A percentile compares a stretch with the other conserved stretches of the same genome.
These are phyloP conservation scores for Nephrotoma appendiculata DNA, from an alignment of 2,888 invertebrate genomes.

Conservation along the genomic window DNA sequence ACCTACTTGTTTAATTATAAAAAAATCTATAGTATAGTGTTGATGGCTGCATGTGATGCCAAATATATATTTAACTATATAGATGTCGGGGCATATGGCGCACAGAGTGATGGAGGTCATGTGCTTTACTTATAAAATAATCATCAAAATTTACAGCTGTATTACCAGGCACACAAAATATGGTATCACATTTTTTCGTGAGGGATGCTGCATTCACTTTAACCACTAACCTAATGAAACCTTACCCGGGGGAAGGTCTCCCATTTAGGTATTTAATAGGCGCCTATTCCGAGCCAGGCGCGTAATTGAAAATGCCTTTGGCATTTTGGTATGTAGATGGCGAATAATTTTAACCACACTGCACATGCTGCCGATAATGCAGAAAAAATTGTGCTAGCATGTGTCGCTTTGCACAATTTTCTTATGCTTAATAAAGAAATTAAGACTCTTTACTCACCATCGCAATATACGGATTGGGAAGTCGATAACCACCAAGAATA, in stretches of 20 bases:
- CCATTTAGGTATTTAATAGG: no score
- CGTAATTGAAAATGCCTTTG: no score
- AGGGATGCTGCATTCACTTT: not conserved
- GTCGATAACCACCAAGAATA: not conserved
- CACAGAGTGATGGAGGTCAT: constrained; percentile 16
- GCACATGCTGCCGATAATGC: no score
- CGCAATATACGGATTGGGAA: not conserved
- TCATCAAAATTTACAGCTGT: not conserved
- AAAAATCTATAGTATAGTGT: constrained; percentile 19
- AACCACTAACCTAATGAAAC: no score
- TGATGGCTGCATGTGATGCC: no score
- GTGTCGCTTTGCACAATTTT: not conserved
- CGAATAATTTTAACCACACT: no score
- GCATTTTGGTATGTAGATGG: no score
- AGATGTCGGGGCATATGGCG: constrained; percentile 20
- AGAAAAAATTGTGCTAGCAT: no score
- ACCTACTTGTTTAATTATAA: constrained; percentile 22
- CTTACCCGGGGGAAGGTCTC: no score
- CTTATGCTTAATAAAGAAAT: not conserved
- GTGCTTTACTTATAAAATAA: constrained; percentile 5
- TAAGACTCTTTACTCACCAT: not conserved
- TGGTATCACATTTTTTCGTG: not conserved
- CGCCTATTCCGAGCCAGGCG: no score
- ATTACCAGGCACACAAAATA: not conserved
- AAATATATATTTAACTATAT: constrained; percentile 22